phyloP scores from a whole-genome alignment of 2,797 vertebrate species.

The Babyrousa celebensis region DNA sequence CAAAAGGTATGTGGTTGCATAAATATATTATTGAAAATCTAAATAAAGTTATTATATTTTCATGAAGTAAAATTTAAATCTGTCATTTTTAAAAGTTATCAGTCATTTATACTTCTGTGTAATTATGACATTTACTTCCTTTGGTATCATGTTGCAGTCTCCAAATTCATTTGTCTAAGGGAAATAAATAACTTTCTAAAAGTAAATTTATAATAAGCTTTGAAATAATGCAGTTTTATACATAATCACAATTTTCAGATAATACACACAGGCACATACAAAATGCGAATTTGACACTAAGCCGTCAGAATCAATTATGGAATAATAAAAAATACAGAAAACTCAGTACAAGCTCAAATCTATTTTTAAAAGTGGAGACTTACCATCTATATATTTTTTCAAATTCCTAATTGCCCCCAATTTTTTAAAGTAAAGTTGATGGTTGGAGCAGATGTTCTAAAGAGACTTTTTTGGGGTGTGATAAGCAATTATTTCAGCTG shows the following conservation, averaged over 20 bases:
- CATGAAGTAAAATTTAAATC: not conserved
- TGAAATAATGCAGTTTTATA: not conserved
- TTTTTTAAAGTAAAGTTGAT: not conserved
- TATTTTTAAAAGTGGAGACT: not conserved
- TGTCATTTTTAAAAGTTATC: not conserved
- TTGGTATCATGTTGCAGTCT: not conserved
- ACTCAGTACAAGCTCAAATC: not conserved
- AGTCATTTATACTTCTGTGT: not conserved
- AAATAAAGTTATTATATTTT: slow-evolving; percentile 1
- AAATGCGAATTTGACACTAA: not conserved
- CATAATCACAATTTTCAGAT: not conserved
- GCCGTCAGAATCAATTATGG: not conserved
- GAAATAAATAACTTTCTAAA: not conserved
- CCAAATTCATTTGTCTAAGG: not conserved
- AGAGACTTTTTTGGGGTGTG: not conserved
- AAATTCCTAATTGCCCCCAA: not conserved
- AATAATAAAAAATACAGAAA: not conserved
- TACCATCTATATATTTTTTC: not conserved
- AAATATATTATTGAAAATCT: slow-evolving; percentile 23
- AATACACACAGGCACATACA: not conserved
- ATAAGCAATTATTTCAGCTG: not conserved
- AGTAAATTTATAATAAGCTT: not conserved
- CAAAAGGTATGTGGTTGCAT: not conserved
- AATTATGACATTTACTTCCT: slow-evolving; percentile 44
- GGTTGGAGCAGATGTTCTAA: not conserved